Conservation (phyloP, 2,113 vertebrate genomes). For the Abramis brama region DNA sequence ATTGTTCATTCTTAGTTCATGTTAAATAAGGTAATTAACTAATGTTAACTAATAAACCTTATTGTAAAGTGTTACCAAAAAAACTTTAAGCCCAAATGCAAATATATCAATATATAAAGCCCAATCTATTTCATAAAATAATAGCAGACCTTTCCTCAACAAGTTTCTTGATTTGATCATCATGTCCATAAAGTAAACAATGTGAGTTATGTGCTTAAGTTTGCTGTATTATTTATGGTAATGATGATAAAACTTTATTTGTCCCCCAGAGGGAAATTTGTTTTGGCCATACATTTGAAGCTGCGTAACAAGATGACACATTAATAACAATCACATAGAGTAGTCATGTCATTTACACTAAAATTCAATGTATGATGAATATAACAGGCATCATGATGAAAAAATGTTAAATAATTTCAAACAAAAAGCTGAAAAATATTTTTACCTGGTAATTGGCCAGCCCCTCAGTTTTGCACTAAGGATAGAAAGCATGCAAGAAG, state of each 20-base stretch:
- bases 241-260: not conserved
- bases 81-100: not conserved
- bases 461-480: slow-evolving; percentile 97
- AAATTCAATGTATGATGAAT: not conserved
- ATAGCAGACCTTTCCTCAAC: not conserved
- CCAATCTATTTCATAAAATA: not conserved
- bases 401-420: not conserved
- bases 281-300: not conserved
- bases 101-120: not conserved
- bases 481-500: slow-evolving; percentile 79
- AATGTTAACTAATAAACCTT: too few species aligned
- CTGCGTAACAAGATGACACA: not conserved
- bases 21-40: too few species aligned
- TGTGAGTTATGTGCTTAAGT: too few species aligned
- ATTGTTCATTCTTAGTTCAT: too few species aligned
- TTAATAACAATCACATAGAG: too few species aligned
- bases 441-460: slow-evolving; percentile 91
- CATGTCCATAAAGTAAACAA: not conserved
- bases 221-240: too few species aligned
- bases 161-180: not conserved
- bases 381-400: not conserved
- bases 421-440: slow-evolving; percentile 24
- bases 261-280: not conserved
- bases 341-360: too few species aligned
- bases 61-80: not conserved